Evolutionary conservation across 2,888 invertebrate species (phyloP).

Genomic region (Cyclophora albipunctata): DNA sequence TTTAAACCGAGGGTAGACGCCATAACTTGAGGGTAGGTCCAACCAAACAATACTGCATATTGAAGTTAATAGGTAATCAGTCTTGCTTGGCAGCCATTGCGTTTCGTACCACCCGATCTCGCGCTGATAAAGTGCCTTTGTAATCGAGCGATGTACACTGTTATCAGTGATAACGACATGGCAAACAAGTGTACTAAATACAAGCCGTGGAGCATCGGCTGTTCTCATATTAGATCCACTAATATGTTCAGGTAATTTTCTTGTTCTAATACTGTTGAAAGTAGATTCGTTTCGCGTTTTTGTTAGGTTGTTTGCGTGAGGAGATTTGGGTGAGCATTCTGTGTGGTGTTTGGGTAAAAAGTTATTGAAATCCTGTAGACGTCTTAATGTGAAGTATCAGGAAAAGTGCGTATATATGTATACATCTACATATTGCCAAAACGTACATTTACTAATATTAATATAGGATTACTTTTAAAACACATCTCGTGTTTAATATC

Average conservation of each 20-base stretch:
- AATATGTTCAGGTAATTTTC: slow-evolving; percentile 34
- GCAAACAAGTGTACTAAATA: slow-evolving; percentile 56
- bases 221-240: slow-evolving; percentile 36
- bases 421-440: too few species aligned
- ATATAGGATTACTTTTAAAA: too few species aligned
- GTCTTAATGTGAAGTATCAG: too few species aligned
- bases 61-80: too few species aligned
- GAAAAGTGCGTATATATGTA: too few species aligned
- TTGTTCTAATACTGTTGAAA: not conserved
- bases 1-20: too few species aligned
- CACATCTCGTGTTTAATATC: too few species aligned
- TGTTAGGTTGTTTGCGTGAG: not conserved
- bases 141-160: slow-evolving; percentile 64
- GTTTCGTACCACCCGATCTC: not conserved
- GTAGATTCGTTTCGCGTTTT: slow-evolving; percentile 1
- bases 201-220: slow-evolving; percentile 41
- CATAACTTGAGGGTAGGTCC: too few species aligned
- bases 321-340: not conserved
- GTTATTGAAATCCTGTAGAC: too few species aligned
- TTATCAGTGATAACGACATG: slow-evolving; percentile 64
- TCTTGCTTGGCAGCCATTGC: too few species aligned
- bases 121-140: slow-evolving; percentile 48
- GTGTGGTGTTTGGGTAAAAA: not conserved
- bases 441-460: too few species aligned
- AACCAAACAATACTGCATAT: too few species aligned